A percentile compares a stretch with the other conserved stretches of the same genome.
Evolutionary conservation across 2,797 vertebrate genomes (phyloP).

Genomic region (Thamnophis elegans): DNA sequence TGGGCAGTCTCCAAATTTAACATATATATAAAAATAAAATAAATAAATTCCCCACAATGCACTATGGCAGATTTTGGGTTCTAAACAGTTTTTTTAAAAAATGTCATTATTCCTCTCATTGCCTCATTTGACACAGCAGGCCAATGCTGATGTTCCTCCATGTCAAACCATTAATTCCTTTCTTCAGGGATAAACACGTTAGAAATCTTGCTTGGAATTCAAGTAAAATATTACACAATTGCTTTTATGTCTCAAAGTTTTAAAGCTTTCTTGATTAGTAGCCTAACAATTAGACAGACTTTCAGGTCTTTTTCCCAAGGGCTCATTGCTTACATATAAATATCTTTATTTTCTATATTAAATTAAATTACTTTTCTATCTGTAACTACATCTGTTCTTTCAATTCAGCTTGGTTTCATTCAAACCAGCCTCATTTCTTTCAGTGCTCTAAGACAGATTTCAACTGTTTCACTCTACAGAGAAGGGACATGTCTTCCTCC

Average conservation of each 20-base stretch:
- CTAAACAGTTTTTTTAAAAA: not conserved
- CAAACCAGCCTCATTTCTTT: constrained; percentile 21
- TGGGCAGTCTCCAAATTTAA: not conserved
- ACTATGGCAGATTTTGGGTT: not conserved
- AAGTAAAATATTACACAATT: not conserved
- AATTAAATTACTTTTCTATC: not conserved
- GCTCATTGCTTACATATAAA: not conserved
- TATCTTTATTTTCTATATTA: not conserved
- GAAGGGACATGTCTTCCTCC: not conserved
- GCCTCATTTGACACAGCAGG: not conserved
- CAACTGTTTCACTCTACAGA: constrained; percentile 21
- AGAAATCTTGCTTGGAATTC: not conserved
- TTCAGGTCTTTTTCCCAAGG: not conserved
- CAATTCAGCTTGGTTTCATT: not conserved
- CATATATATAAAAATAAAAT: not conserved
- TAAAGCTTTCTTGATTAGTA: not conserved
- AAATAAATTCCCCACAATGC: not conserved
- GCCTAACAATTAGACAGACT: not conserved
- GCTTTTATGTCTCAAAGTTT: not conserved
- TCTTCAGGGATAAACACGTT: not conserved
- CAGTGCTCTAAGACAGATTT: constrained; percentile 19
- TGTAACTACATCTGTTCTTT: not conserved
- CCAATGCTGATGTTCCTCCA: not conserved
- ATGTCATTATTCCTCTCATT: too few relatives aligned
- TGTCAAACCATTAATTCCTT: not conserved